These are phyloP conservation scores for Cyclophora punctaria DNA, from an alignment of 2,888 invertebrate genomes.

Conservation along the genomic window DNA sequence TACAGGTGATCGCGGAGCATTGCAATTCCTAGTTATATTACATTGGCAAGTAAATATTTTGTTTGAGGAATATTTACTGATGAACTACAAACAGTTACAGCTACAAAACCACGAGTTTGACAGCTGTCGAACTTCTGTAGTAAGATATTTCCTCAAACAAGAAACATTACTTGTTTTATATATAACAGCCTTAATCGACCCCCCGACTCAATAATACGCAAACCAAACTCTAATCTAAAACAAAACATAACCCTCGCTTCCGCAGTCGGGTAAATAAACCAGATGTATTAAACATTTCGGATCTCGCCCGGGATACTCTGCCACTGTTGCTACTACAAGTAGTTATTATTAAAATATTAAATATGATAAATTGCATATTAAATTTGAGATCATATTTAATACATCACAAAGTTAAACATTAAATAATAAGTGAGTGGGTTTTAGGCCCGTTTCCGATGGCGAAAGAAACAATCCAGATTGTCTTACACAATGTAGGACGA, in stretches of 20 bases:
- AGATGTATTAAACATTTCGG: conserved; percentile 73
- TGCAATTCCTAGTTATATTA: too few species aligned
- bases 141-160: too few species aligned
- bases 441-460: not conserved
- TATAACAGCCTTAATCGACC: too few species aligned
- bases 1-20: too few species aligned
- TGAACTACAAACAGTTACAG: too few species aligned
- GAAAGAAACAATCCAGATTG: conserved; percentile 7
- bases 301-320: conserved; percentile 50
- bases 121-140: too few species aligned
- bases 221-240: conserved; percentile 1
- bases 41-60: too few species aligned
- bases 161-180: too few species aligned
- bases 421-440: conserved; percentile 29
- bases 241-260: conserved; percentile 22
- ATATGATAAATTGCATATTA: conserved; percentile 69
- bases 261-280: conserved; percentile 20
- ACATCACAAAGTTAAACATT: conserved; percentile 74
- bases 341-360: conserved; percentile 59
- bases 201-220: too few species aligned
- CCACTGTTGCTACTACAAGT: conserved; percentile 33
- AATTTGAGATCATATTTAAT: conserved; percentile 80
- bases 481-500: conserved; percentile 21
- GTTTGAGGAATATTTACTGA: too few species aligned
- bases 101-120: too few species aligned